phyloP scores from a whole-genome alignment of 2,888 invertebrate species.

The Xanthorhoe spadicearia region DNA sequence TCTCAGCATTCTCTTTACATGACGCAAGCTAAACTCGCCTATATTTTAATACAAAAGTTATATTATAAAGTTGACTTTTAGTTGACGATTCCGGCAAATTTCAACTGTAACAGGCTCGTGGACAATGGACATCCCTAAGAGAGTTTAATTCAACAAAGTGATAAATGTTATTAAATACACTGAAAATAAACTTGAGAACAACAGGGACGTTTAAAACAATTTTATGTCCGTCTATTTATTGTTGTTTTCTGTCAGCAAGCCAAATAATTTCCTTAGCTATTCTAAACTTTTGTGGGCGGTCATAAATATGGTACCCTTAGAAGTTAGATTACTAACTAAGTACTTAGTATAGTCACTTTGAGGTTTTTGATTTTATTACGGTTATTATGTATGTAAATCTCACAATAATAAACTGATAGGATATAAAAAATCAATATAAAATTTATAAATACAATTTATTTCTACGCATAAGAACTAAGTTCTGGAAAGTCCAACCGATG shows the following conservation, averaged over 20 bases:
- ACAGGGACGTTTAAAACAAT: neutral
- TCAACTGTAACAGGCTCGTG: neutral
- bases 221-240: conserved; percentile 1
- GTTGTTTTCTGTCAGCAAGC: neutral
- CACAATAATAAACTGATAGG: too few species aligned
- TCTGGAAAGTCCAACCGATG: too few species aligned
- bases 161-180: conserved; percentile 19
- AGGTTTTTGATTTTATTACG: too few species aligned
- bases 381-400: too few species aligned
- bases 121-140: conserved; percentile 1
- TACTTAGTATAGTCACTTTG: too few species aligned
- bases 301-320: neutral
- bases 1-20: too few species aligned
- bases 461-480: too few species aligned
- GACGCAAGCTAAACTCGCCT: too few species aligned
- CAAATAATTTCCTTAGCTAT: neutral
- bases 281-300: neutral
- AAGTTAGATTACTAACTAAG: too few species aligned
- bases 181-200: conserved; percentile 17
- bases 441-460: too few species aligned
- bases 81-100: neutral
- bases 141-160: conserved; percentile 5
- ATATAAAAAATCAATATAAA: too few species aligned
- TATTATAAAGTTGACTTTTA: neutral
- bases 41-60: neutral